Conservation (phyloP, 2,797 vertebrate genomes). For the Capromys pilorides region DNA sequence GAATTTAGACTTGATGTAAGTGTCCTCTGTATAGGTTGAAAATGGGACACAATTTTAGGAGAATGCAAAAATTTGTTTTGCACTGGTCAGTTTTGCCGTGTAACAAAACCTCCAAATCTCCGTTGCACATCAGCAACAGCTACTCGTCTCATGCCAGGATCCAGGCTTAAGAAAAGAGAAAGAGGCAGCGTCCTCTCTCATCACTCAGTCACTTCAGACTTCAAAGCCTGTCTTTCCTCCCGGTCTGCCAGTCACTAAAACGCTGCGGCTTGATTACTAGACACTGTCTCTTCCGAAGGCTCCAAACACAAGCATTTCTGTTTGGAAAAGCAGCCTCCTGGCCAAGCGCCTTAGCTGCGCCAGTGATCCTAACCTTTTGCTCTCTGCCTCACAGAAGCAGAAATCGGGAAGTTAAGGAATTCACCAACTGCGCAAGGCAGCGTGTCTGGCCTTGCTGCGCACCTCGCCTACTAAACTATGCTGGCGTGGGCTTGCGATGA, state of each 20-base stretch:
- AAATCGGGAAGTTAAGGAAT: neutral
- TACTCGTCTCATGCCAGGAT: neutral
- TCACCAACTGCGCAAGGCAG: accelerated
- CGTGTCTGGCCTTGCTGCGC: neutral
- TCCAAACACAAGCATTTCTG: neutral
- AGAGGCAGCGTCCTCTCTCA: neutral
- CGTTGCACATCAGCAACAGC: neutral
- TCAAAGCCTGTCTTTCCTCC: no score
- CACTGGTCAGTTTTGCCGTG: neutral
- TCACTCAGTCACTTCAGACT: neutral
- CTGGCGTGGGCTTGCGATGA: neutral
- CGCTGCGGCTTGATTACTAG: neutral
- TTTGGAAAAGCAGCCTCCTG: neutral
- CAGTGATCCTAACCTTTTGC: neutral
- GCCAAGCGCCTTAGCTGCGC: neutral
- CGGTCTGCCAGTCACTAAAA: neutral
- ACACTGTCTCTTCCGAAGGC: neutral
- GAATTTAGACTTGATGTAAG: neutral
- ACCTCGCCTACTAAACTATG: no score
- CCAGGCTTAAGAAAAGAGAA: neutral
- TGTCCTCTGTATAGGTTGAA: neutral
- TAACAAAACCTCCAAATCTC: neutral
- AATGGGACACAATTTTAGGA: neutral
- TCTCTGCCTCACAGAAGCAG: no score
- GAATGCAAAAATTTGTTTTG: neutral